Evolutionary conservation across 2,888 invertebrate genomes (phyloP), one percentile per base, ranked within the genome.

Genomic region (Cheilosia urbana): DNA sequence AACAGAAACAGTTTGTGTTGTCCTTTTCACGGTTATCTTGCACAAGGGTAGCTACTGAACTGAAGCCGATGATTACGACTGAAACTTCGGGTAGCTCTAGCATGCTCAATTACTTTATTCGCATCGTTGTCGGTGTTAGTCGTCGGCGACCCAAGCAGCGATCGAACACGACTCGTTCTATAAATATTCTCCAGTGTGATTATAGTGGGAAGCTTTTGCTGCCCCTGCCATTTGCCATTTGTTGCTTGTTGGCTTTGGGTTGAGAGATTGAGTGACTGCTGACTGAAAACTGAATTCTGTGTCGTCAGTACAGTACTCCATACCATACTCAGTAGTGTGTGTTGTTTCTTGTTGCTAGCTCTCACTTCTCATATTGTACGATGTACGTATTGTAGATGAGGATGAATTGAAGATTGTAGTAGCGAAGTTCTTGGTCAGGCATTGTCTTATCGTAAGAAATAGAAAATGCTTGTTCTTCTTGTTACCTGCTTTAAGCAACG

Each of bases 41-140:
- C 65, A 85, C 80, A 80, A 85, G 84, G 80, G 84, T 85, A 62
- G 80, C 53, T 68, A 42, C 42, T 62, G 30, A 78, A 85, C 76
- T 80, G 76, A 78, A 62, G 71, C 24, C 47, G 21, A 62, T 73
- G 49, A 53, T 79, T 47, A 51, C 66, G 45, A 66, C 65, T 47
- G 53, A 53, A 62, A 62, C 63, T 71, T 47, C 27, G 47, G 53
- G 49, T 78, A 71, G 63, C 63, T 62, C 40, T 42, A 55, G 51
- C 55, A 76, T 40, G 69, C 55, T 55, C 47, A 75, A 71, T 76
- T 69, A 71, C 45, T 71, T 60, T 69, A 78, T 60, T 84, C 79
- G 79, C 75, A 69, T 65, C 57, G 49, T 58, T 24, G 42, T 13
- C 13, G 37, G 13, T 13, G 4, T 2, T 57, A n/a, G 47, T 17